Percentiles rank a stretch among this genome's conserved stretches.
These are phyloP conservation scores for Agrochola lychnidis DNA, from an alignment of 2,888 invertebrate species.

Conservation along the genomic window DNA sequence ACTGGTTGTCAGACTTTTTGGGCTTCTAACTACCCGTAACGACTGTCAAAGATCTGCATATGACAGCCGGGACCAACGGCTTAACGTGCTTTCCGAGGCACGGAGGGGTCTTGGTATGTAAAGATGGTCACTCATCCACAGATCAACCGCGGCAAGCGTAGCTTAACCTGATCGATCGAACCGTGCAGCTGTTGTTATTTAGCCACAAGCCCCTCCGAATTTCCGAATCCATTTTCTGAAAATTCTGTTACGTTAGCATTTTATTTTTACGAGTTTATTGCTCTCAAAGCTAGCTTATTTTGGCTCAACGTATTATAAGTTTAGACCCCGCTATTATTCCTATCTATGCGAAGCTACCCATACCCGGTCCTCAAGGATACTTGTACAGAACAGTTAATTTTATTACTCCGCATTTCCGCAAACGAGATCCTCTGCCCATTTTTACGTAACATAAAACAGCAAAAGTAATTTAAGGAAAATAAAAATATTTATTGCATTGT, in stretches of 20 bases:
- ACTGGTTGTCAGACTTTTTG: too few species aligned
- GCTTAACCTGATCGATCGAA: too few species aligned
- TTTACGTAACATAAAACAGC: constrained; percentile 56
- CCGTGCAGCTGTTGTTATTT: too few species aligned
- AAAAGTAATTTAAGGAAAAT: constrained; percentile 63
- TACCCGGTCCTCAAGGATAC: constrained; percentile 42
- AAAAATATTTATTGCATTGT: constrained; percentile 73
- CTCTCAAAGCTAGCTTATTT: not conserved
- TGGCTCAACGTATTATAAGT: not conserved
- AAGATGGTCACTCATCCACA: too few species aligned
- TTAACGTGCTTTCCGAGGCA: too few species aligned
- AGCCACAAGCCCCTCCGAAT: too few species aligned
- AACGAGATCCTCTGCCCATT: constrained; percentile 35
- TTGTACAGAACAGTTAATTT: constrained; percentile 45
- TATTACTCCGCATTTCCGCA: constrained; percentile 45
- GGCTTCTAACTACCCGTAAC: too few species aligned
- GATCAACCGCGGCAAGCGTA: too few species aligned
- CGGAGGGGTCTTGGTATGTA: too few species aligned
- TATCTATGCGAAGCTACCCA: not conserved
- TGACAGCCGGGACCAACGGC: too few species aligned
- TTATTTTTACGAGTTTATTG: constrained; percentile 7
- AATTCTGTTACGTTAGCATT: not conserved
- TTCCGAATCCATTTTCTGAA: not conserved
- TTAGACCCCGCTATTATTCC: not conserved
- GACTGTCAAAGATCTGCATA: too few species aligned